These are phyloP conservation scores for Drosophila kanapiae DNA, from an alignment of 1,140 invertebrate species.

Conservation along the genomic window DNA sequence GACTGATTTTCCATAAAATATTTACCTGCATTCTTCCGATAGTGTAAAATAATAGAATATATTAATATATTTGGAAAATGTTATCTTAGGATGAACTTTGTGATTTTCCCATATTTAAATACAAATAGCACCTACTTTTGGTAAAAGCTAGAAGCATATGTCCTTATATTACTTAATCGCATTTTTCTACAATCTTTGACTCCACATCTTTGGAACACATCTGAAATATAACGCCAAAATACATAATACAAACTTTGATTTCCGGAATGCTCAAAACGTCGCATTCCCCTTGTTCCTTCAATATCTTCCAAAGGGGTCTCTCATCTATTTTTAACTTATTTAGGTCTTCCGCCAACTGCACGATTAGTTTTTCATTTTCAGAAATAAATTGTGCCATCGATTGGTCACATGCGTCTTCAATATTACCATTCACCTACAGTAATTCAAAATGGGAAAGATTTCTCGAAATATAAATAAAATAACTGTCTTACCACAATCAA, in stretches of 20 bases:
- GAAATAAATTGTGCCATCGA: conserved; percentile 62
- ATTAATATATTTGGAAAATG: no score
- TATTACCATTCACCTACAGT: conserved; percentile 64
- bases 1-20: no score
- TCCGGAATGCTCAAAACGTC: conserved; percentile 74
- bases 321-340: conserved; percentile 36
- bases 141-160: no score
- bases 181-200: no score
- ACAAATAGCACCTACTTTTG: no score
- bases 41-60: not conserved
- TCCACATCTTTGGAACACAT: no score
- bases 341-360: conserved; percentile 26
- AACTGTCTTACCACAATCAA: conserved; percentile 60
- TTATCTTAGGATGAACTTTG: no score
- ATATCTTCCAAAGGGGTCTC: conserved; percentile 71
- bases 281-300: conserved; percentile 70
- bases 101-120: no score
- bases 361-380: conserved; percentile 50
- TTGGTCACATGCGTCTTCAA: conserved; percentile 65
- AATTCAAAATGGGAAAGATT: not conserved
- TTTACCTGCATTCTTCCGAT: not conserved
- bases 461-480: not conserved
- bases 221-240: not conserved
- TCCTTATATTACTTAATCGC: no score
- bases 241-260: conserved; percentile 38